Evolutionary conservation across 1,140 invertebrate genomes (phyloP), one percentile per base, ranked within the genome.

Genomic region (Bombus picipes): DNA sequence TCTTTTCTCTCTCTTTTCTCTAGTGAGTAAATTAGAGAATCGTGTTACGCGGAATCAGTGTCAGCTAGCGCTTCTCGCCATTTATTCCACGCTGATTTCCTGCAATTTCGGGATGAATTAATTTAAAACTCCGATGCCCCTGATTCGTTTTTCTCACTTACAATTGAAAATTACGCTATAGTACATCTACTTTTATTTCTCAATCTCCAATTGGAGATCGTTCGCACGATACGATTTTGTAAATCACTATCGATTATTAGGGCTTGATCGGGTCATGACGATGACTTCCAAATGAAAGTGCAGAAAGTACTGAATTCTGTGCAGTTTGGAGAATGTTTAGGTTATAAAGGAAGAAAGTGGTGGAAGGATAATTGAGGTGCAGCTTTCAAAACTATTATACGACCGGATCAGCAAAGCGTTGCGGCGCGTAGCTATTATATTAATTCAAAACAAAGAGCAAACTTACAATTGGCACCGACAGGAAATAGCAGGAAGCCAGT

Each of bases 11-110:
- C 18, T 28, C 22, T 39, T 25, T 39, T 25, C 53, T 18, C 70
- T 37, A 25, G 39, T 1, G 28, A 77, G 62, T 68, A 78, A 78
- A 83, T 83, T 70, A 78, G 81, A 47, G 74, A 70, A 83, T 70
- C 53, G 57, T 77, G 59, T 82, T 82, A 39, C 71, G 12, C 47
- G 22, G 43, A 80, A 53, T 28, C 41, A 28, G 72, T 28, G 34
- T 25, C 34, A 34, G 32, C 57, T 39, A 37, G 28, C 34, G 28
- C 57, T n/a, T n/a, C 22, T 71, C 22, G 39, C 37, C 66, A 80
- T 80, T 80, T 80, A 80, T 80, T 57, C 43, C 13, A n/a, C 22
- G 8, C 77, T 41, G 77, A 79, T 70, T 65, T 68, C 47, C 47
- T 53, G 47, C 47, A 53, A 53, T 53, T 53, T 53, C 47, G 18